Evolutionary conservation across 1,140 invertebrate genomes (phyloP).

Genomic region (Belonocnema kinseyi): DNA sequence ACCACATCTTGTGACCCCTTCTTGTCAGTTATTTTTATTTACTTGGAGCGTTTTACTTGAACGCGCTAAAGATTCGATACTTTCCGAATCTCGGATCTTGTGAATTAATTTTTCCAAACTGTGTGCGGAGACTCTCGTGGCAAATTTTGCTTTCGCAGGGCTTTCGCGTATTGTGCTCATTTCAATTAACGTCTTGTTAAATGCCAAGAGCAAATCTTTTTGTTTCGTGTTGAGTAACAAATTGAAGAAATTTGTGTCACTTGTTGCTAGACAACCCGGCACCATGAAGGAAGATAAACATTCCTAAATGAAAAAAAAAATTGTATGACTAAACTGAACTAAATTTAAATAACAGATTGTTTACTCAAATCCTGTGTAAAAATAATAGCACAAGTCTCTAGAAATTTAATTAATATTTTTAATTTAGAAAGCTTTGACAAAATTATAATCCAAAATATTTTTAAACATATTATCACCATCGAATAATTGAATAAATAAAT

Average conservation of each 20-base stretch:
- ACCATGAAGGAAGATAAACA: conserved; percentile 60
- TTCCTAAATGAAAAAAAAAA: conserved; percentile 53
- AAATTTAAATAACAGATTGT: not conserved
- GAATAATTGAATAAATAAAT: too few relatives aligned
- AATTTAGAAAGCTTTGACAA: too few relatives aligned
- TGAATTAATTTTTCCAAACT: conserved; percentile 76
- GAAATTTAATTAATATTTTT: too few relatives aligned
- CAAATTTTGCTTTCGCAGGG: conserved; percentile 60
- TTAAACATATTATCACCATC: too few relatives aligned
- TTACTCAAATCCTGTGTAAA: too few relatives aligned
- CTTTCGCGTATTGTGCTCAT: conserved; percentile 66
- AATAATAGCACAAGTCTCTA: too few relatives aligned
- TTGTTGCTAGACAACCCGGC: conserved; percentile 69
- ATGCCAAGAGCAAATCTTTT: conserved; percentile 77
- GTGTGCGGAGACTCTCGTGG: conserved; percentile 76
- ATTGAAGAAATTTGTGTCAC: conserved; percentile 66
- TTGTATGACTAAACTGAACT: conserved; percentile 12
- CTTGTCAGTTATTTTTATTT: conserved; percentile 33
- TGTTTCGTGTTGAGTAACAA: conserved; percentile 79
- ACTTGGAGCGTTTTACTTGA: conserved; percentile 74
- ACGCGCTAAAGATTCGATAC: conserved; percentile 51
- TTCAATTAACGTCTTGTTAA: conserved; percentile 78
- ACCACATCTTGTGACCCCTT: too few relatives aligned
- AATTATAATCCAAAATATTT: too few relatives aligned
- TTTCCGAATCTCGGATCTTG: conserved; percentile 61